Evolutionary conservation across 2,888 invertebrate genomes (phyloP), one percentile per base, ranked within the genome.

Genomic region (Labia minor): DNA sequence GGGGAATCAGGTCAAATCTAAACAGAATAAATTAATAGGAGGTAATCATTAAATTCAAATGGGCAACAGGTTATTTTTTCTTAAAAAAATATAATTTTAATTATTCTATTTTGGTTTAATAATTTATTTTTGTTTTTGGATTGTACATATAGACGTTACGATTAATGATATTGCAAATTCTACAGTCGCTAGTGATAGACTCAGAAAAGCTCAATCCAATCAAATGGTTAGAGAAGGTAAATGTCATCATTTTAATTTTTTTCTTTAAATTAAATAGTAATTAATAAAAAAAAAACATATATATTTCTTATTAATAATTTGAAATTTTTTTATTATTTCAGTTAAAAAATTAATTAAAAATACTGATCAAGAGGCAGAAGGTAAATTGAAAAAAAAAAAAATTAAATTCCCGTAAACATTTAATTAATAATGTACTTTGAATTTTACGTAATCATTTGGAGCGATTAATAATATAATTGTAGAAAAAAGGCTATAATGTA

Each of bases 131-230:
- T 26, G 3, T 26, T 26, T 26, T 26, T 26, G 4, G 3, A 26
- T n/a, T 26, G 8, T 26, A 26, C 8, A 79, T 80, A 62, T 78
- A 86, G 86, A 86, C 77, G 80, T 86, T 68, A 86, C 86, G 11
- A 77, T 87, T 74, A 82, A 85, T 72, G 86, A 87, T 73, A 83
- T 81, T 75, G 86, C 86, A 2, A 85, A 87, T 76, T 82, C 85
- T 21, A 71, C 76, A 62, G 70, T 72, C 14, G 73, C 73, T 62
- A 67, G 64, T 61, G 74, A 74, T 33, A 74, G 77, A 69, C 68
- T 75, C n/a, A 77, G 75, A 69, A 78, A 78, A 71, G 73, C 75
- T 37, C 69, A 71, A 37, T 68, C 70, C 8, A 68, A 37, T 19
- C 37, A 64, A 71, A 70, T 70, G 4, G 69, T 71, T 14, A 69